Conservation (phyloP, 2,113 vertebrate genomes). For the Phalacrocorax pelagicus region DNA sequence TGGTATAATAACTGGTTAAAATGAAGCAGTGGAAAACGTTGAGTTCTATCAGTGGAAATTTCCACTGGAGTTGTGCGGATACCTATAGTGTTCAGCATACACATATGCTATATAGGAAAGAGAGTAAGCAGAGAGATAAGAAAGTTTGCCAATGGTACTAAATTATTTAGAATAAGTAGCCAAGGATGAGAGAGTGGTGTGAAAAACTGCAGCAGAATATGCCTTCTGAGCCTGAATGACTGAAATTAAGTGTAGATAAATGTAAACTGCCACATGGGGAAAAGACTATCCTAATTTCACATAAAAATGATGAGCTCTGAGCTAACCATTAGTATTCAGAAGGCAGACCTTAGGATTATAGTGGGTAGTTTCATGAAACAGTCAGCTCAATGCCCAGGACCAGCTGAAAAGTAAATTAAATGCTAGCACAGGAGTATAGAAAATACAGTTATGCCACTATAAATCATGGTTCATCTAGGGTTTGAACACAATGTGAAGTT, state of each 20-base stretch:
- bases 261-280: background rate
- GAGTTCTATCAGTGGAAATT: background rate
- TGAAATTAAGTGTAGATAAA: conserved; percentile 27
- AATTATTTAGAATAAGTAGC: background rate
- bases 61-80: background rate
- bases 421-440: background rate
- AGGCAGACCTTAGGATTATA: conserved; percentile 15
- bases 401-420: conserved; percentile 6
- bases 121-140: background rate
- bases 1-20: background rate
- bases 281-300: conserved; percentile 38
- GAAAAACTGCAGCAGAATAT: background rate
- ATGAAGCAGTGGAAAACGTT: background rate
- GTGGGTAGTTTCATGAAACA: background rate
- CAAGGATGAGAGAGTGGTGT: background rate
- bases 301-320: conserved; percentile 14
- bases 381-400: background rate
- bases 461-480: background rate
- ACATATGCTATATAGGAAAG: background rate
- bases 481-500: background rate
- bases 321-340: conserved; percentile 26
- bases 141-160: background rate
- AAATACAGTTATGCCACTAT: background rate
- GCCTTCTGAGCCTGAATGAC: background rate
- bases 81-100: background rate